Percentiles rank a stretch among this genome's conserved stretches.
phyloP scores from a whole-genome alignment of 2,888 invertebrate species.

The Spisula subtruncata region DNA sequence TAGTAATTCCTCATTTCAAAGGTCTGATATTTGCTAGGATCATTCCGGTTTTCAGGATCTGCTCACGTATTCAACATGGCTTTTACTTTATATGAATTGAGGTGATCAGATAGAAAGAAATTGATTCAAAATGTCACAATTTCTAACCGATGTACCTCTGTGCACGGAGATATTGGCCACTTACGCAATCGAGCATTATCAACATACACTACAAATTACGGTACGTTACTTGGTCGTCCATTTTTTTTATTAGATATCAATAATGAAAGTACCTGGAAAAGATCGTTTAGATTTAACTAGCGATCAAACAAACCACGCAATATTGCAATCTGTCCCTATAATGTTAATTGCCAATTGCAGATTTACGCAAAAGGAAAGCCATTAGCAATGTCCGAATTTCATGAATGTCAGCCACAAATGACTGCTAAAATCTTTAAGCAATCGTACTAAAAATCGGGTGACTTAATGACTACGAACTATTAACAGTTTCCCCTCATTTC shows the following conservation, averaged over 20 bases:
- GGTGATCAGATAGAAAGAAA: no score
- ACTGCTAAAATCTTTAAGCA: neutral
- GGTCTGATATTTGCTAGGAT: no score
- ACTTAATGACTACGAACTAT: neutral
- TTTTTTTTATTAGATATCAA: neutral
- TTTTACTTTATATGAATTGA: no score
- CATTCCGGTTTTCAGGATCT: no score
- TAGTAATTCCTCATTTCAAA: no score
- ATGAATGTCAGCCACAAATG: neutral
- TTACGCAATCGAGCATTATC: neutral
- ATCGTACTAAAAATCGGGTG: neutral
- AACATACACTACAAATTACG: neutral
- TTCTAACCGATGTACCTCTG: no score
- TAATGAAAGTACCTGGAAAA: neutral
- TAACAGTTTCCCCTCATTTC: neutral
- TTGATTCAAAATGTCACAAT: no score
- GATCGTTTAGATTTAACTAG: neutral
- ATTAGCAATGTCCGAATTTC: neutral
- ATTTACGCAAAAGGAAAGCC: neutral
- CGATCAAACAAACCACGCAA: slow-evolving; percentile 3
- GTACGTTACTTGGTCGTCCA: neutral
- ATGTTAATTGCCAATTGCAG: neutral
- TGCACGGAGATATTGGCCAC: neutral
- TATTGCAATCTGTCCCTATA: neutral
- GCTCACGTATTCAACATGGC: no score